Evolutionary conservation across 2,113 vertebrate species (phyloP).

Genomic region (Cettia cetti): DNA sequence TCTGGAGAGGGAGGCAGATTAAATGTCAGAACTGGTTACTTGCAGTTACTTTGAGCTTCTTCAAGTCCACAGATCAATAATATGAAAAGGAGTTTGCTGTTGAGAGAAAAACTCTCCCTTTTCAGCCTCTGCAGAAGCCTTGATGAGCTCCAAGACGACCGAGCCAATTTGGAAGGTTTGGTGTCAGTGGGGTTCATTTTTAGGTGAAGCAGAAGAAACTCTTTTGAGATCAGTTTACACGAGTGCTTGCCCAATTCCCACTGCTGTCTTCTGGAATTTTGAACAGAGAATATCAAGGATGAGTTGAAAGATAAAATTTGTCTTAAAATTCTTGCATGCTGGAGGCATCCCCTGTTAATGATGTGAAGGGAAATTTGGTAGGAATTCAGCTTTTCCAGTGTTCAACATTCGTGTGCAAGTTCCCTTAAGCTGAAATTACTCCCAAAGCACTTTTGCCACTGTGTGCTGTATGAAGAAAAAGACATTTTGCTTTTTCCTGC

Average conservation of each 20-base stretch:
- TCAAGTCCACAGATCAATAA: background rate
- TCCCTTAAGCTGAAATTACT: background rate
- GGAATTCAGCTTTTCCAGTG: background rate
- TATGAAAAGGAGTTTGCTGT: background rate
- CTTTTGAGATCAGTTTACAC: background rate
- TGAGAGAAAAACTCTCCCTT: background rate
- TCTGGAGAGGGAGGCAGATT: background rate
- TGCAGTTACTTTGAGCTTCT: background rate
- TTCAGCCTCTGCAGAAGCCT: background rate
- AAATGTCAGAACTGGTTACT: background rate
- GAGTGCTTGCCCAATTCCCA: background rate
- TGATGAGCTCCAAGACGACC: background rate
- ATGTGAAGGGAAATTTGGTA: background rate
- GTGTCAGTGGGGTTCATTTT: background rate
- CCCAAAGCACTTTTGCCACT: background rate
- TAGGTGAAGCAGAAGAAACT: background rate
- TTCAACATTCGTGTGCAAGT: background rate
- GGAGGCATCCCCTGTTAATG: background rate
- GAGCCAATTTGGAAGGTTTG: background rate
- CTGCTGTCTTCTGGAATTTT: background rate
- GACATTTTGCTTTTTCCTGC: background rate
- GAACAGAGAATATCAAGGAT: background rate
- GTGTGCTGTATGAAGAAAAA: background rate
- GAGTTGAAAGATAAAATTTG: background rate
- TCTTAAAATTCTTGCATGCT: background rate